Evolutionary conservation across 2,797 vertebrate species (phyloP).

Genomic region (Aulostomus chinensis): DNA sequence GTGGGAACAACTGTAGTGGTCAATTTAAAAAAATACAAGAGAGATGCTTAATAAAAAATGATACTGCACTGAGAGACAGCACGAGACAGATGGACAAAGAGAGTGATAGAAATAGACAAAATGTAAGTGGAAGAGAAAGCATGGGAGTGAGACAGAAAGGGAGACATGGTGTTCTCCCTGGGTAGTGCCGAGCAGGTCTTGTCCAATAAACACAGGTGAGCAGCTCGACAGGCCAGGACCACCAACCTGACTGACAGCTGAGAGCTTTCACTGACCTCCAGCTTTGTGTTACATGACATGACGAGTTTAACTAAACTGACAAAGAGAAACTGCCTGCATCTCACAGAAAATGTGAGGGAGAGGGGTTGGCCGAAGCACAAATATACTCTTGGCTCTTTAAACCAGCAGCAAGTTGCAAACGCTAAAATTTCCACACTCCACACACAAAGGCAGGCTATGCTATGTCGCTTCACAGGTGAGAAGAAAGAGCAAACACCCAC

Average conservation of each 20-base stretch:
- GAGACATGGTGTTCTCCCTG: conserved; percentile 70
- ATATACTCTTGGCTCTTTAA: conserved; percentile 35
- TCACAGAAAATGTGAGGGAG: conserved; percentile 32
- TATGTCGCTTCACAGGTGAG: conserved; percentile 80
- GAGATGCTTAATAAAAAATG: conserved; percentile 37
- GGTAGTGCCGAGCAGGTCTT: conserved; percentile 68
- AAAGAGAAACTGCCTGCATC: conserved; percentile 58
- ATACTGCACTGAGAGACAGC: conserved; percentile 31
- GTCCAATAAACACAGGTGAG: conserved; percentile 80
- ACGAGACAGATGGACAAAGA: conserved; percentile 37
- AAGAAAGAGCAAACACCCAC: conserved; percentile 67
- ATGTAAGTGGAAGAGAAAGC: conserved; percentile 49
- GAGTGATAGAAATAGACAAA: conserved; percentile 46
- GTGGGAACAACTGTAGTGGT: neutral
- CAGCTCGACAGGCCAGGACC: conserved; percentile 75
- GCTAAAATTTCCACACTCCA: conserved; percentile 33
- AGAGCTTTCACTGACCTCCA: conserved; percentile 74
- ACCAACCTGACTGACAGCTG: conserved; percentile 81
- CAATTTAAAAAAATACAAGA: conserved; percentile 42
- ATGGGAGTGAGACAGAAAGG: conserved; percentile 51
- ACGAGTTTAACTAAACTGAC: conserved; percentile 73
- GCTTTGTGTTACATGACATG: conserved; percentile 85
- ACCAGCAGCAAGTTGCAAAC: conserved; percentile 52
- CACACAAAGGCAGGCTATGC: conserved; percentile 46
- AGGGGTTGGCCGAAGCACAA: conserved; percentile 8